Conservation (phyloP, 2,113 vertebrate species). For the Oceanites oceanicus region DNA sequence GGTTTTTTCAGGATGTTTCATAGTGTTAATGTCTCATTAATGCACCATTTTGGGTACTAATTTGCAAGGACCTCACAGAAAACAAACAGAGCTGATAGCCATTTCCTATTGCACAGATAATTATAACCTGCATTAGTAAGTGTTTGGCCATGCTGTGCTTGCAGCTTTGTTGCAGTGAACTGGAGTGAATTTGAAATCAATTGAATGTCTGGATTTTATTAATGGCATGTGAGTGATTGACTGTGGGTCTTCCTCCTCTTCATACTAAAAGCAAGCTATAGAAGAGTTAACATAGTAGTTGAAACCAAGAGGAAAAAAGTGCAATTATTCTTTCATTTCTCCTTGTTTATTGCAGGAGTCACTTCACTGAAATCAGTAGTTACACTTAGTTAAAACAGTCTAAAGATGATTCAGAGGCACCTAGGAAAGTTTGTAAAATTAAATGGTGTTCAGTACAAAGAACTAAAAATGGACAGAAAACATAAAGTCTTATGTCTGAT, state of each 20-base stretch:
- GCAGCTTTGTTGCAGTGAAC: not conserved
- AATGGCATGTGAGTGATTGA: not conserved
- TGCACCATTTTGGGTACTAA: not conserved
- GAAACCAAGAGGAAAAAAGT: not conserved
- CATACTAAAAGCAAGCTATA: not conserved
- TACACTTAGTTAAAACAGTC: not conserved
- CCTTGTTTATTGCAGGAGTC: not conserved
- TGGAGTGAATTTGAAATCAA: not conserved
- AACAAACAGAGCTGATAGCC: not conserved
- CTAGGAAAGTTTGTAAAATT: not conserved
- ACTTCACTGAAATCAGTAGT: not conserved
- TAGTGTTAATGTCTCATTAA: not conserved
- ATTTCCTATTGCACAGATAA: conserved; percentile 4
- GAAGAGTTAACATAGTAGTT: not conserved
- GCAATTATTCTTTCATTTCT: not conserved
- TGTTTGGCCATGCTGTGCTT: not conserved
- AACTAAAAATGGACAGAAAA: not conserved
- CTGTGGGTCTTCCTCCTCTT: not conserved
- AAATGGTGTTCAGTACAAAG: not conserved
- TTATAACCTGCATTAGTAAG: not conserved
- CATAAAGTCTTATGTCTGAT: not conserved
- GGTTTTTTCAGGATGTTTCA: not conserved
- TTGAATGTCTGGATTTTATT: not conserved
- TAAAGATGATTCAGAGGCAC: not conserved
- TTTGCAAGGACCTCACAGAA: not conserved